These are phyloP conservation scores for Linepithema humile DNA, from an alignment of 1,140 invertebrate species.

Conservation along the genomic window DNA sequence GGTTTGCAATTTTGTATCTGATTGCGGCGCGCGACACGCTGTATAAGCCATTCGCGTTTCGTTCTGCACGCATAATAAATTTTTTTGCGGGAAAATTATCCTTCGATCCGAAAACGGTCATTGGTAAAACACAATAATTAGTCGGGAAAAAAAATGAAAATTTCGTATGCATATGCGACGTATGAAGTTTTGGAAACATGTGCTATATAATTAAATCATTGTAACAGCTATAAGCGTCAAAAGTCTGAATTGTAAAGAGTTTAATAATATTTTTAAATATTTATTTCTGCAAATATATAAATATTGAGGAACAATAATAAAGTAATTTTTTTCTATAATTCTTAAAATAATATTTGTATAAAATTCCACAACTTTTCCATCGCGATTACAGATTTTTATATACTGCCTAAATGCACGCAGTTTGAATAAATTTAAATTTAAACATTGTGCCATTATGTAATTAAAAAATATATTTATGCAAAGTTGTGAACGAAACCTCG, in stretches of 20 bases:
- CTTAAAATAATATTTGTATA: no score
- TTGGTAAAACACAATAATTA: constrained; percentile 26
- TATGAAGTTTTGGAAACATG: neutral
- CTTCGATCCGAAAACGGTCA: constrained; percentile 8
- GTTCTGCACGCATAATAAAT: constrained; percentile 43
- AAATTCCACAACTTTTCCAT: no score
- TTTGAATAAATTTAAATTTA: no score
- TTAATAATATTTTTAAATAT: neutral
- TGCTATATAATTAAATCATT: neutral
- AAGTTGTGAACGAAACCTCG: neutral
- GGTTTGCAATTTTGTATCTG: constrained; percentile 63
- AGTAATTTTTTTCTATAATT: no score
- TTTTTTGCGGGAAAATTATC: constrained; percentile 39
- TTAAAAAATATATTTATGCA: neutral
- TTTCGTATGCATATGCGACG: neutral
- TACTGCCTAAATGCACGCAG: no score
- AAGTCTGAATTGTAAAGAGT: neutral
- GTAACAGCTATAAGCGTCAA: neutral
- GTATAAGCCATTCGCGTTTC: constrained; percentile 32
- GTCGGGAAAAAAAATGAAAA: constrained; percentile 15
- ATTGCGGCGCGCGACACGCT: constrained; percentile 44
- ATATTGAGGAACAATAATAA: no score
- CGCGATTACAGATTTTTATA: no score
- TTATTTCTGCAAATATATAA: neutral
- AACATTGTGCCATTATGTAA: no score